phyloP scores from a whole-genome alignment of 2,797 vertebrate species.

The Leucoraja ocellata region DNA sequence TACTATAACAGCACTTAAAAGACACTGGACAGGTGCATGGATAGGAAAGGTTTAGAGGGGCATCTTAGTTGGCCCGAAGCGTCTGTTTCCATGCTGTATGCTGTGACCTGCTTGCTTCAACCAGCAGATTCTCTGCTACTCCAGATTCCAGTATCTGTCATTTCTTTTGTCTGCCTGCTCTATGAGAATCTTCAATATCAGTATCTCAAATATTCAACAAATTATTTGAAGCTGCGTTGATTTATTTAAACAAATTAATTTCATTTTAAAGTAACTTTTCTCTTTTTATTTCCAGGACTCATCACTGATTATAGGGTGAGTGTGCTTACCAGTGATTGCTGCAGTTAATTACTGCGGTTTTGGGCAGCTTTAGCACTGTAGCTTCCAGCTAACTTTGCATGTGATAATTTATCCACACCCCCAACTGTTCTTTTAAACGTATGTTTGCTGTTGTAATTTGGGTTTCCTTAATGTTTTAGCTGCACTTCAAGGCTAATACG shows the following conservation, averaged over 20 bases:
- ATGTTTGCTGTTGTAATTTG: conserved; percentile 1
- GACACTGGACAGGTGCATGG: too few species aligned
- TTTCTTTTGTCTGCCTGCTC: background rate
- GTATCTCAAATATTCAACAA: too few species aligned
- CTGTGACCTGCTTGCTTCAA: too few species aligned
- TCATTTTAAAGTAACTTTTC: background rate
- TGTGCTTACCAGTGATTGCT: conserved; percentile 40
- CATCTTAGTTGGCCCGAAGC: too few species aligned
- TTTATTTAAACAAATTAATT: conserved; percentile 25
- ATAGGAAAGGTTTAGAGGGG: too few species aligned
- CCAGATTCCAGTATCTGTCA: too few species aligned
- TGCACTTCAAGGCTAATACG: background rate
- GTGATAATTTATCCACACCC: background rate
- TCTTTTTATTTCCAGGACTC: conserved; percentile 56
- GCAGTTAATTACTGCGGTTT: background rate
- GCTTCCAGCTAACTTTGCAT: background rate
- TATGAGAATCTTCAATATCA: background rate
- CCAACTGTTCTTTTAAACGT: background rate
- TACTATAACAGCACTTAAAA: too few species aligned
- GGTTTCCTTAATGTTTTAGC: background rate
- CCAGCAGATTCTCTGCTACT: too few species aligned
- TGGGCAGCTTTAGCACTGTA: background rate
- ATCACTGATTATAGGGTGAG: conserved; percentile 81
- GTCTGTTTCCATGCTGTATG: too few species aligned
- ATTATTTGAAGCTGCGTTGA: background rate